These are phyloP conservation scores for Saccopteryx bilineata DNA, from an alignment of 2,113 vertebrate species.

Conservation along the genomic window DNA sequence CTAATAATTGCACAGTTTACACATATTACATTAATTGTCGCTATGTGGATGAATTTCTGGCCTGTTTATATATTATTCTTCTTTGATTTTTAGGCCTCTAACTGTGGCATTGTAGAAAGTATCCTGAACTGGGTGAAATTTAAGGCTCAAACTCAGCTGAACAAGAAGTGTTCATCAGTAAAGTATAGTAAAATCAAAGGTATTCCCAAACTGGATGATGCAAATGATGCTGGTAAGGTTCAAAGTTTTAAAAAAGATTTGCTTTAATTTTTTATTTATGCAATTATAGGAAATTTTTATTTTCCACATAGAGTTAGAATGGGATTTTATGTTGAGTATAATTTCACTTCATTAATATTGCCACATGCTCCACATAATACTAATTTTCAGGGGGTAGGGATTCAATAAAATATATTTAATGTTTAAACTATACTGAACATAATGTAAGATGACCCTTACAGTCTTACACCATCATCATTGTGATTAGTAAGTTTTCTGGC, in stretches of 20 bases:
- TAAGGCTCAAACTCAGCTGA: slow-evolving; percentile 98
- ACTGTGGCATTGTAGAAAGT: slow-evolving; percentile 99
- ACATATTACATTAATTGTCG: slow-evolving; percentile 39
- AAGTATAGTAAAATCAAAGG: slow-evolving; percentile 99
- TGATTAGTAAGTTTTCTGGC: slow-evolving; percentile 48
- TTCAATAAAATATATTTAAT: slow-evolving; percentile 23
- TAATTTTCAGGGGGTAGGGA: slow-evolving; percentile 10
- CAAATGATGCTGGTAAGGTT: slow-evolving; percentile 97
- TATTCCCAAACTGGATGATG: slow-evolving; percentile 98
- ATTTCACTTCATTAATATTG: slow-evolving; percentile 43
- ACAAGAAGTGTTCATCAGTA: slow-evolving; percentile 99
- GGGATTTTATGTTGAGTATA: slow-evolving; percentile 46
- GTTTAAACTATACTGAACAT: slow-evolving; percentile 25
- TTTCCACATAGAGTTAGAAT: background rate
- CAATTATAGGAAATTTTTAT: background rate
- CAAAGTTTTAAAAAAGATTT: background rate
- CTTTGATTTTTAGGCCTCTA: slow-evolving; percentile 92
- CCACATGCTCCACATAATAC: background rate
- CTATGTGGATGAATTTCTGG: slow-evolving; percentile 20
- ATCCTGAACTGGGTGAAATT: slow-evolving; percentile 99
- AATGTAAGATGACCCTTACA: background rate
- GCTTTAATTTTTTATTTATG: slow-evolving; percentile 49
- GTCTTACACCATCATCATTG: background rate
- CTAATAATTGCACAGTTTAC: background rate
- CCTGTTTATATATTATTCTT: slow-evolving; percentile 46